These are phyloP conservation scores for Hippocampus kuda DNA, from an alignment of 2,797 vertebrate species.

Conservation along the genomic window DNA sequence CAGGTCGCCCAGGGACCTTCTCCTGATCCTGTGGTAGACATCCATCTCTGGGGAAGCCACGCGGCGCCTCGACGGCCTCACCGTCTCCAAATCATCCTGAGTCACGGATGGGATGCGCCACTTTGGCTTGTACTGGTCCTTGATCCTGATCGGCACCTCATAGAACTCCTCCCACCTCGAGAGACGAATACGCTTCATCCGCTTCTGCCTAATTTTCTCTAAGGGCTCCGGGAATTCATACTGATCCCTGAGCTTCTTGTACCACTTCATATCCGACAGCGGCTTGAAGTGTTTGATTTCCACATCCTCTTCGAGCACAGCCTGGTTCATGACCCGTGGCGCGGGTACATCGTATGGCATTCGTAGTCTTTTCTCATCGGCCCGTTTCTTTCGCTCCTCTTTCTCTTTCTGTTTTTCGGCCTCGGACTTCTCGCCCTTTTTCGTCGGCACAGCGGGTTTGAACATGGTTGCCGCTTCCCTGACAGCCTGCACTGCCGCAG, in stretches of 20 bases:
- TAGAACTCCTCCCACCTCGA: slow-evolving; percentile 99
- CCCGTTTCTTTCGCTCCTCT: slow-evolving; percentile 78
- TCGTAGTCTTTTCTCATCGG: slow-evolving; percentile 81
- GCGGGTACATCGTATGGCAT: slow-evolving; percentile 93
- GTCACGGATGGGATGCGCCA: slow-evolving; percentile 84
- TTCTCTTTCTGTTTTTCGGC: slow-evolving; percentile 77
- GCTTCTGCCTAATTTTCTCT: slow-evolving; percentile 83
- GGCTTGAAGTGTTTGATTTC: slow-evolving; percentile 91
- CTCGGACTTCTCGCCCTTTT: slow-evolving; percentile 81
- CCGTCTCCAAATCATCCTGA: slow-evolving; percentile 92
- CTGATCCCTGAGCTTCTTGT: slow-evolving; percentile 90
- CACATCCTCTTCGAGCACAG: slow-evolving; percentile 80
- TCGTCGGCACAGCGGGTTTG: slow-evolving; percentile 87
- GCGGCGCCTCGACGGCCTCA: slow-evolving; percentile 85
- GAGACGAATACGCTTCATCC: slow-evolving; percentile 92
- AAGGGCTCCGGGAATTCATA: slow-evolving; percentile 96
- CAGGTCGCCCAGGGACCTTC: slow-evolving; percentile 87
- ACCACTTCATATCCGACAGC: slow-evolving; percentile 99
- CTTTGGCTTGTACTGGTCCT: slow-evolving; percentile 90
- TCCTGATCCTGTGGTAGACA: slow-evolving; percentile 77
- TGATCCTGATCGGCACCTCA: slow-evolving; percentile 88
- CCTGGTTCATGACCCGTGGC: slow-evolving; percentile 70
- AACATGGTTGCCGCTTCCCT: slow-evolving; percentile 89
- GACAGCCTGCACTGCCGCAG: slow-evolving; percentile 85
- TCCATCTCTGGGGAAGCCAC: slow-evolving; percentile 83